Evolutionary conservation across 2,888 invertebrate species (phyloP).

Genomic region (Ryuthela nishihirai): DNA sequence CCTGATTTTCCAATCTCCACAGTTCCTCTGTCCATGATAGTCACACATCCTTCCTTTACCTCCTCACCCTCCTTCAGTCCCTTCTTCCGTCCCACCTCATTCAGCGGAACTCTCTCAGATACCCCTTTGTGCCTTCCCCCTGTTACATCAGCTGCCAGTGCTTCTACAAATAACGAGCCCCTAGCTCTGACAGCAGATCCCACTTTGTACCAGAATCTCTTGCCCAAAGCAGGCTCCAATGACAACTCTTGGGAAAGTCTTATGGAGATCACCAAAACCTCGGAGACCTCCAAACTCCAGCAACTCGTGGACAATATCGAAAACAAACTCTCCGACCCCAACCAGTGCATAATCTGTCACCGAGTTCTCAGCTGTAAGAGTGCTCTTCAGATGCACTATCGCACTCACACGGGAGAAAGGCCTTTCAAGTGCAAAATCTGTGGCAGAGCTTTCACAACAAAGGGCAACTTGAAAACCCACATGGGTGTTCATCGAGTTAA

Average conservation of each 20-base stretch:
- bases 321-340: constrained; percentile 86
- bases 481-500: constrained; percentile 98
- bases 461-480: constrained; percentile 97
- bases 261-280: constrained; percentile 93
- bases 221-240: constrained; percentile 64
- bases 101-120: constrained; percentile 30
- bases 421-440: constrained; percentile 97
- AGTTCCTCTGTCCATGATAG: constrained; percentile 33
- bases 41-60: constrained; percentile 8
- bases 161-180: constrained; percentile 52
- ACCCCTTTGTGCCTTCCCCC: constrained; percentile 54
- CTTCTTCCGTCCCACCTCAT: constrained; percentile 8
- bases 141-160: constrained; percentile 24
- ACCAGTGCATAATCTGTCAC: constrained; percentile 97
- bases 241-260: constrained; percentile 95
- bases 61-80: constrained; percentile 1
- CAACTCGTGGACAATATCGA: constrained; percentile 96
- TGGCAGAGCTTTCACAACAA: constrained; percentile 94
- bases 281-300: constrained; percentile 94
- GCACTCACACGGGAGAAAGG: constrained; percentile 91
- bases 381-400: constrained; percentile 95
- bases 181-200: constrained; percentile 73
- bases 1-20: constrained; percentile 25
- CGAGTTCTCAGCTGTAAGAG: constrained; percentile 94
- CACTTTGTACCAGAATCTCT: constrained; percentile 68